A percentile compares a stretch with the other conserved stretches of the same genome.
These are phyloP conservation scores for Xenopus laevis DNA, from an alignment of 2,113 vertebrate genomes.

Conservation along the genomic window DNA sequence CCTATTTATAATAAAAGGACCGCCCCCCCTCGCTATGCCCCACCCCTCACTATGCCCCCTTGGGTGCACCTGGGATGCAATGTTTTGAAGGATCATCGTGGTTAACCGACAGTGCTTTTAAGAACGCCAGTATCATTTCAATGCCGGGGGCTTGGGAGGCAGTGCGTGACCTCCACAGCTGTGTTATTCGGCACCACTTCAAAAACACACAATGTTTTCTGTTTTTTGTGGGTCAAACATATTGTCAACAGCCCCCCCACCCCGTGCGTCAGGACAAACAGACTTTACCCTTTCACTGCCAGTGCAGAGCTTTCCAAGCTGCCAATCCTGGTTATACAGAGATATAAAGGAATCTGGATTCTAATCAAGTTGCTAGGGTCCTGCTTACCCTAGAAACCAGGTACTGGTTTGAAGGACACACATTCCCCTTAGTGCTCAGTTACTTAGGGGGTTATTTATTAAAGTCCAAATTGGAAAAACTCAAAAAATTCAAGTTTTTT, in stretches of 20 bases:
- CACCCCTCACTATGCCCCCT: neutral
- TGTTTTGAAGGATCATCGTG: slow-evolving; percentile 29
- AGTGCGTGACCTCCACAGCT: slow-evolving; percentile 35
- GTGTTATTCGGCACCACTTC: slow-evolving; percentile 34
- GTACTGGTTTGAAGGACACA: too few relatives aligned
- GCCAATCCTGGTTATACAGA: too few relatives aligned
- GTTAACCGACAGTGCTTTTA: slow-evolving; percentile 20
- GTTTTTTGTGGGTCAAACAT: slow-evolving; percentile 32
- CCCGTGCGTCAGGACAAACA: too few relatives aligned
- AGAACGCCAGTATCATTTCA: neutral
- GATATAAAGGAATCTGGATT: too few relatives aligned
- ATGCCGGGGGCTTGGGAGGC: slow-evolving; percentile 14
- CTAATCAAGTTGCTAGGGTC: too few relatives aligned
- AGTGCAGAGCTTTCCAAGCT: too few relatives aligned
- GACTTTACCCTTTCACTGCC: too few relatives aligned
- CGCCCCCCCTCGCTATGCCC: neutral
- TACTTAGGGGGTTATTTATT: too few relatives aligned
- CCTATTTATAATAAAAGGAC: slow-evolving; percentile 23
- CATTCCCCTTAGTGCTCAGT: too few relatives aligned
- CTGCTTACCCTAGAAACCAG: too few relatives aligned
- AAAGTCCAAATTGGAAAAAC: too few relatives aligned
- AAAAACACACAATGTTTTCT: slow-evolving; percentile 34
- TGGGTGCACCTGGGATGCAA: slow-evolving; percentile 27
- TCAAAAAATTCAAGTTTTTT: too few relatives aligned
- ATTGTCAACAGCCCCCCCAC: slow-evolving; percentile 2